These are phyloP conservation scores for Alligator sinensis DNA, from an alignment of 2,113 vertebrate genomes.

Conservation along the genomic window DNA sequence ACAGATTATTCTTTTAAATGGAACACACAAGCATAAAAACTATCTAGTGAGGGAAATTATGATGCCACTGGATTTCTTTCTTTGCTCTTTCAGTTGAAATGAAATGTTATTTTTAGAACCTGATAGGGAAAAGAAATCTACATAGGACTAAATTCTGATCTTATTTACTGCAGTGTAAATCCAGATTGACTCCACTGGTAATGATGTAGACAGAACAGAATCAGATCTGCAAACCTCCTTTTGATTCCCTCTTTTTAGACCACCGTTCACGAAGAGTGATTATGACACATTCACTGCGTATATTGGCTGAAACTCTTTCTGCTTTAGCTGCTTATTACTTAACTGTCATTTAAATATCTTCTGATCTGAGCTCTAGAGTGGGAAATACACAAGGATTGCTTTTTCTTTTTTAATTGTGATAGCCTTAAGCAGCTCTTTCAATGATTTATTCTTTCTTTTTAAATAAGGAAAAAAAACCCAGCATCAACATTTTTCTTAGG, in stretches of 20 bases:
- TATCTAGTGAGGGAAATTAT: slow-evolving; percentile 55
- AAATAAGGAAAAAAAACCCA: slow-evolving; percentile 14
- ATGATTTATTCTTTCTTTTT: slow-evolving; percentile 7
- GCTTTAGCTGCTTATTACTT: background rate
- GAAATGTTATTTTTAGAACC: slow-evolving; percentile 45
- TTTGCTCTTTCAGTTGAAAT: slow-evolving; percentile 31
- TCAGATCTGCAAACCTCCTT: slow-evolving; percentile 2
- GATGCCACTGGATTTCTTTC: slow-evolving; percentile 35
- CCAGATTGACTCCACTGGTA: background rate
- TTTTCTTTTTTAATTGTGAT: background rate
- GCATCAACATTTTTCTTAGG: background rate
- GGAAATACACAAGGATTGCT: background rate
- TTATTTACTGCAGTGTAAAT: slow-evolving; percentile 11
- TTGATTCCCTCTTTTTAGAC: slow-evolving; percentile 35
- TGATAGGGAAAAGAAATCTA: slow-evolving; percentile 39
- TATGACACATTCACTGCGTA: background rate
- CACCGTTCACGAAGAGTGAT: background rate
- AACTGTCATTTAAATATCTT: slow-evolving; percentile 31
- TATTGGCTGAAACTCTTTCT: slow-evolving; percentile 13
- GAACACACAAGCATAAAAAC: slow-evolving; percentile 67
- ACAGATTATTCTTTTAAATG: slow-evolving; percentile 70
- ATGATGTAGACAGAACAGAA: background rate
- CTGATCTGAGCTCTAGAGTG: slow-evolving; percentile 9
- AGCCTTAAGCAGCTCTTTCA: background rate
- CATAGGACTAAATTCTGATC: slow-evolving; percentile 39